Evolutionary conservation across 2,888 invertebrate genomes (phyloP), one percentile per base, ranked within the genome.

Genomic region (Apamea monoglypha): DNA sequence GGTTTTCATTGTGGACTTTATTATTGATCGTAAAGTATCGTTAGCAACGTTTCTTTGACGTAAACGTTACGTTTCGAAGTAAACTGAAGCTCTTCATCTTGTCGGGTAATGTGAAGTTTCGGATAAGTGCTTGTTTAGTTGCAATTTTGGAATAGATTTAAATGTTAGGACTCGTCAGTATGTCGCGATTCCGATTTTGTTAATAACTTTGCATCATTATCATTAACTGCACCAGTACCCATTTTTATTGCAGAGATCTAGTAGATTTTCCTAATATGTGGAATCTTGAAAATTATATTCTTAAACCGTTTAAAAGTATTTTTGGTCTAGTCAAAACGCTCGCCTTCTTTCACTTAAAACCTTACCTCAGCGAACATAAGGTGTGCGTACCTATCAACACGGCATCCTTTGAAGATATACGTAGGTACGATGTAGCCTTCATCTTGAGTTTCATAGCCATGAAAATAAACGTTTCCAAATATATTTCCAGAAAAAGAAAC

Each of bases 21-120:
- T 94, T 94, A 94, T 94, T 88, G 93, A 90, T 93, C 94, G 92
- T 95, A 94, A 95, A 95, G 89, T 90, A 94, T 93, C 92, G 91
- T 92, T 91, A 92, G 90, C 91, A 92, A 90, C 89, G 90, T 90
- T 90, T 86, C 84, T 88, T 84, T 90, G 89, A 89, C 89, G 88
- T 88, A 90, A 89, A 74, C 73, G 86, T 80, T 78, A 87, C 80
- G 82, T 84, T 82, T 89, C 73, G 66, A 82, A 82, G 80, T 80
- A 79, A 76, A 83, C 71, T 84, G 75, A 79, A 84, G 81, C 84
- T 82, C 78, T 81, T 83, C 66, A 80, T 82, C 70, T 70, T 78
- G 59, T 87, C 32, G 25, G 53, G 53, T 79, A n/a, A 56, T 47
- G 71, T 56, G 56, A 69, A 74, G 66, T 69, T 69, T 66, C 72